Percentiles rank a stretch among this genome's conserved stretches.
These are phyloP conservation scores for Troides oblongomaculatus DNA, from an alignment of 2,888 invertebrate species.

Conservation along the genomic window DNA sequence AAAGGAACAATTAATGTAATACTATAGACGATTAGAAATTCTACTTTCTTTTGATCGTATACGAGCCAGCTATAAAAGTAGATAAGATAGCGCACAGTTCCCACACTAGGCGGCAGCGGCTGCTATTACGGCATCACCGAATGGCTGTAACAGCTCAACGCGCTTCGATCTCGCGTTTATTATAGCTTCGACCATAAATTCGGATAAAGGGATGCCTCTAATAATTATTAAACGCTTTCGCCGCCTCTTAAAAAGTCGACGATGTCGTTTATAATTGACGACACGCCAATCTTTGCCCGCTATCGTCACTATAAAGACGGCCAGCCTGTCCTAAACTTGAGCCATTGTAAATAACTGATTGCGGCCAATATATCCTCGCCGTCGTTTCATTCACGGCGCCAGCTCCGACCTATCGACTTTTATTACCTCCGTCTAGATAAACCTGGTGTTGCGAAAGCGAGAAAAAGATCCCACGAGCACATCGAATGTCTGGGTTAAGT, in stretches of 20 bases:
- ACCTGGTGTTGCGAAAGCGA: slow-evolving; percentile 11
- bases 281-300: slow-evolving; percentile 52
- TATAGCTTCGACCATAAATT: slow-evolving; percentile 21
- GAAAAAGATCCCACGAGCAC: not conserved
- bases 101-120: slow-evolving; percentile 9
- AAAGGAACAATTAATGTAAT: too few species aligned
- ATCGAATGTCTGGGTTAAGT: too few species aligned
- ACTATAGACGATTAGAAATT: too few species aligned
- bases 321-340: slow-evolving; percentile 41
- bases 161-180: slow-evolving; percentile 24
- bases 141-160: slow-evolving; percentile 9
- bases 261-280: slow-evolving; percentile 53
- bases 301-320: slow-evolving; percentile 44
- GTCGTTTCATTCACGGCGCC: slow-evolving; percentile 45
- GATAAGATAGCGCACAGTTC: slow-evolving; percentile 11
- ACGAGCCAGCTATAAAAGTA: too few species aligned
- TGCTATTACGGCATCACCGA: slow-evolving; percentile 12
- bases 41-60: too few species aligned
- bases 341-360: slow-evolving; percentile 53
- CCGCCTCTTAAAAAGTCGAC: slow-evolving; percentile 47
- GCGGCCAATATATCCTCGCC: slow-evolving; percentile 55
- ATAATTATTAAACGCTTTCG: slow-evolving; percentile 42
- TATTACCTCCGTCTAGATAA: slow-evolving; percentile 29
- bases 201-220: slow-evolving; percentile 30
- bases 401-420: slow-evolving; percentile 29